Evolutionary conservation across 2,888 invertebrate species (phyloP).

Genomic region (Clusia tigrina): DNA sequence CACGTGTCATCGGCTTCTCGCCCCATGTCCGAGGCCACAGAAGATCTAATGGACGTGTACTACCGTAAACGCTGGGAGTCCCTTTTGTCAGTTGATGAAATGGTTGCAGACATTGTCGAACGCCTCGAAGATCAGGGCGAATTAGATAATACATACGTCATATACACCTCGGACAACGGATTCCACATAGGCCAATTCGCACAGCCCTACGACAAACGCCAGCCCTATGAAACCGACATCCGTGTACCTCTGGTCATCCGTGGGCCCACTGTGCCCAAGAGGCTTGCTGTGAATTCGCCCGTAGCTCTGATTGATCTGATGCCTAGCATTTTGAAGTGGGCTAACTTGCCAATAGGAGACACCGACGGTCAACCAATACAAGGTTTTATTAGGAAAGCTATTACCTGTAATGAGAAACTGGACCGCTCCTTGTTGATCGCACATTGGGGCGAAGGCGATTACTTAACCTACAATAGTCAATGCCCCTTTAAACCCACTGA

Average conservation of each 20-base stretch:
- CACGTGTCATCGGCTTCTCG: slow-evolving; percentile 70
- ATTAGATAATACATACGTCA: slow-evolving; percentile 79
- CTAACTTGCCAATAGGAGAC: slow-evolving; percentile 66
- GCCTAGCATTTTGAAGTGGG: slow-evolving; percentile 81
- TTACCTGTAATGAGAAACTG: slow-evolving; percentile 28
- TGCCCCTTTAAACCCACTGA: slow-evolving; percentile 71
- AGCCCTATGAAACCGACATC: slow-evolving; percentile 90
- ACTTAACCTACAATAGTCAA: slow-evolving; percentile 66
- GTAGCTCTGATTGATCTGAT: slow-evolving; percentile 83
- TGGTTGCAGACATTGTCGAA: slow-evolving; percentile 73
- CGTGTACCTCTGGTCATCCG: slow-evolving; percentile 82
- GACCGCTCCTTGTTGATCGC: slow-evolving; percentile 76
- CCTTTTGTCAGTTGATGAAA: slow-evolving; percentile 85
- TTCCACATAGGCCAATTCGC: slow-evolving; percentile 92
- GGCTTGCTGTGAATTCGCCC: slow-evolving; percentile 67
- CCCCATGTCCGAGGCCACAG: too few species aligned
- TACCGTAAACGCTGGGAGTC: slow-evolving; percentile 82
- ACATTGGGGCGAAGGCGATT: slow-evolving; percentile 80
- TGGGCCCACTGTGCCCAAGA: slow-evolving; percentile 72
- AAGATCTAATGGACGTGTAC: slow-evolving; percentile 75
- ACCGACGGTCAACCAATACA: slow-evolving; percentile 74
- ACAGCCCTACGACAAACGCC: slow-evolving; percentile 87
- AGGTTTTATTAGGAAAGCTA: slow-evolving; percentile 47
- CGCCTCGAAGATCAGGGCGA: slow-evolving; percentile 67
- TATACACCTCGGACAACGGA: slow-evolving; percentile 90